phyloP scores from a whole-genome alignment of 1,140 invertebrate genomes.

The Gonioctena quinquepunctata region DNA sequence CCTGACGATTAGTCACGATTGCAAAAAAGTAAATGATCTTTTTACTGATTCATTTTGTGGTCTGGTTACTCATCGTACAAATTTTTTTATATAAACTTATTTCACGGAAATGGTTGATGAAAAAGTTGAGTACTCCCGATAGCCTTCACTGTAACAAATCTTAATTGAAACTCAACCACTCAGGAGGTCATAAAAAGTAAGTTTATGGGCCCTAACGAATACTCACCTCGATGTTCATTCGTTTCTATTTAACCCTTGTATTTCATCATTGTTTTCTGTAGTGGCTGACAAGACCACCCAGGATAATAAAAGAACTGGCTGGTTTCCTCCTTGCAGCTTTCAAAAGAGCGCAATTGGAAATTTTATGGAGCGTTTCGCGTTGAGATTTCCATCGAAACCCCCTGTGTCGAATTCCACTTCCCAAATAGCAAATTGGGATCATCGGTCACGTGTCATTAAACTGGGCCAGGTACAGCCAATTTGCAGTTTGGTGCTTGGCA shows the following conservation, averaged over 20 bases:
- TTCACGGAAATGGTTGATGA: too few relatives aligned
- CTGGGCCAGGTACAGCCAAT: neutral
- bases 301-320: neutral
- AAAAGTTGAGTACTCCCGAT: too few relatives aligned
- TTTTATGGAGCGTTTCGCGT: neutral
- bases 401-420: neutral
- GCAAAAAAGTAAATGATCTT: too few relatives aligned
- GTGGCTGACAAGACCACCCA: neutral
- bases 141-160: neutral
- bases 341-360: neutral
- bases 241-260: neutral
- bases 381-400: neutral
- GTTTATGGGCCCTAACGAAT: neutral
- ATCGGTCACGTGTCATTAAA: constrained; percentile 3
- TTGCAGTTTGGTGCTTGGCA: neutral
- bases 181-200: neutral
- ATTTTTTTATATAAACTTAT: too few relatives aligned
- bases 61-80: too few relatives aligned
- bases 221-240: neutral
- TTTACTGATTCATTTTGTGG: too few relatives aligned
- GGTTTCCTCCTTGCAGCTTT: neutral
- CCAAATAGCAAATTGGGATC: neutral
- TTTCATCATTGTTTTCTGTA: too few relatives aligned
- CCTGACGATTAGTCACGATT: too few relatives aligned
- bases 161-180: neutral